A percentile compares a stretch with the other conserved stretches of the same genome.
These are phyloP conservation scores for Phoxinus dragarum DNA, from an alignment of 2,797 vertebrate genomes.

Conservation along the genomic window DNA sequence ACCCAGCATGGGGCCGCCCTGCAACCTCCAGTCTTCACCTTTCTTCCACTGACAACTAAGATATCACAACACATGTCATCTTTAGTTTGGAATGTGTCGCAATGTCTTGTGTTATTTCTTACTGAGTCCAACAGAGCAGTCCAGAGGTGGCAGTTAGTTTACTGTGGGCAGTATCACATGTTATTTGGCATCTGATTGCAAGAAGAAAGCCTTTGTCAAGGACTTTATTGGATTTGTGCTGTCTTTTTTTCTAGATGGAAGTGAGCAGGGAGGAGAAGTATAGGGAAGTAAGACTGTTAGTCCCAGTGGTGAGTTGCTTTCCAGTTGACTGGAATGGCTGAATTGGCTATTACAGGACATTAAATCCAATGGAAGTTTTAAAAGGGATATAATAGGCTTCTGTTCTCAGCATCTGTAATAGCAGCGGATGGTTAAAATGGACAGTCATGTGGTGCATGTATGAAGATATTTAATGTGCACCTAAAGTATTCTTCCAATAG, in stretches of 20 bases:
- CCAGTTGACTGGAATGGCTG: constrained; percentile 65
- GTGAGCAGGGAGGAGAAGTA: constrained; percentile 8
- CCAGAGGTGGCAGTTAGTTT: constrained; percentile 69
- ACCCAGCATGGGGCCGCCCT: constrained; percentile 26
- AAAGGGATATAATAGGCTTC: constrained; percentile 78
- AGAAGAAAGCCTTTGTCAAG: constrained; percentile 77
- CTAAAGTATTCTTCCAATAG: no score
- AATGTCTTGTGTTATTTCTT: constrained; percentile 71
- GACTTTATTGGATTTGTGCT: constrained; percentile 79
- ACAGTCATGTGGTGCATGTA: constrained; percentile 56
- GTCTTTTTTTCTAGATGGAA: constrained; percentile 62
- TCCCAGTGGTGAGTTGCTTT: constrained; percentile 69
- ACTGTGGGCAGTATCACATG: constrained; percentile 75
- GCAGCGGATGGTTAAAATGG: constrained; percentile 40
- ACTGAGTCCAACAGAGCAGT: constrained; percentile 57
- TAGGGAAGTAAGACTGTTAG: constrained; percentile 54
- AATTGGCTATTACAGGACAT: constrained; percentile 73
- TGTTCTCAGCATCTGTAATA: constrained; percentile 69
- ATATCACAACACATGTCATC: constrained; percentile 64
- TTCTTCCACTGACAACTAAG: constrained; percentile 52
- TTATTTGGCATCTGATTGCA: constrained; percentile 75
- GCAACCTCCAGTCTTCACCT: constrained; percentile 1
- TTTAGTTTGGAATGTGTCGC: constrained; percentile 67
- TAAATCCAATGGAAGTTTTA: constrained; percentile 79
- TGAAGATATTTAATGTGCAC: background rate